phyloP scores from a whole-genome alignment of 2,113 vertebrate species.

The Podocnemis expansa region DNA sequence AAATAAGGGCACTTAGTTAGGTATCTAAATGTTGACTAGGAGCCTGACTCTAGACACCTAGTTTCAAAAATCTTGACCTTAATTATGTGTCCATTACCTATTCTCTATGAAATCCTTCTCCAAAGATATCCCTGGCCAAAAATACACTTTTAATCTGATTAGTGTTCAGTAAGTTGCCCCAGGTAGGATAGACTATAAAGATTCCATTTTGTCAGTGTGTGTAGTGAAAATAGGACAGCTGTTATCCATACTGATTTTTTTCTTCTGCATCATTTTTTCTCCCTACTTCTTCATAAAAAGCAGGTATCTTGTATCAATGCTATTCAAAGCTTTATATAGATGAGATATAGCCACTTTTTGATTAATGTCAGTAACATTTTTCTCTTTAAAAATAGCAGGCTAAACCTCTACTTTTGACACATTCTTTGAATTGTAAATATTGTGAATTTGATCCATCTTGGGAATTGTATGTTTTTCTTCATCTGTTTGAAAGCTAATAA shows the following conservation, averaged over 20 bases:
- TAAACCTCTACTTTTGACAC: not conserved
- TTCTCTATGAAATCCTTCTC: not conserved
- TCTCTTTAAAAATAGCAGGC: not conserved
- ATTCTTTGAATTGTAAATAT: not conserved
- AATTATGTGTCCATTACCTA: not conserved
- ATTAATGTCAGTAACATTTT: conserved; percentile 1
- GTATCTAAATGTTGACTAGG: not conserved
- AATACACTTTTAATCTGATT: not conserved
- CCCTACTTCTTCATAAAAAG: not conserved
- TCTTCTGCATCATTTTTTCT: not conserved
- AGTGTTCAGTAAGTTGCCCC: not conserved
- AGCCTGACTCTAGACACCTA: not conserved
- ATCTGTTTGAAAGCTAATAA: conserved; percentile 37
- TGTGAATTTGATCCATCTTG: not conserved
- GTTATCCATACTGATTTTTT: not conserved
- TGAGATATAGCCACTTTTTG: not conserved
- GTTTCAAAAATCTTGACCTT: not conserved
- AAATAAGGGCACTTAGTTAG: not conserved
- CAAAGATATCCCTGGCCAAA: not conserved
- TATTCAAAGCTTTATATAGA: not conserved
- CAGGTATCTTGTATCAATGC: not conserved
- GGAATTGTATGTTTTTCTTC: not conserved
- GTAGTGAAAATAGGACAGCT: not conserved
- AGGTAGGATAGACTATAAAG: not conserved
- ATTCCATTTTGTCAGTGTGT: not conserved